phyloP scores from a whole-genome alignment of 2,888 invertebrate species.

The Ectobius pallidus region DNA sequence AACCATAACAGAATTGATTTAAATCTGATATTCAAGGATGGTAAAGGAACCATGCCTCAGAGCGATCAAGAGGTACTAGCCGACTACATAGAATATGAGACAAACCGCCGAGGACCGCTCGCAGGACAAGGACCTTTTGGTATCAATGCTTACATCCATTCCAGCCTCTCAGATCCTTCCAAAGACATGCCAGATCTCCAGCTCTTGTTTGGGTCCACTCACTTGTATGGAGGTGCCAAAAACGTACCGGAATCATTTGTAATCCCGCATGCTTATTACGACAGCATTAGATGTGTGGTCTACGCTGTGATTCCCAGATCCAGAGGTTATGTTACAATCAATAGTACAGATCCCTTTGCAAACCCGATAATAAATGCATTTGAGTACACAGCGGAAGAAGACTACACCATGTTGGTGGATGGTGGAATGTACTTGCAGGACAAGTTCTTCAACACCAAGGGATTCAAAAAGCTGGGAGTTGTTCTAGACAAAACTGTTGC shows the following conservation, averaged over 20 bases:
- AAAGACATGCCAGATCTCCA: not conserved
- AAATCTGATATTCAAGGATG: not conserved
- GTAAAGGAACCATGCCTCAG: not conserved
- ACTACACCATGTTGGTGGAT: constrained; percentile 67
- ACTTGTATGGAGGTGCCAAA: too few species aligned
- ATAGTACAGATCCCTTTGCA: constrained; percentile 70
- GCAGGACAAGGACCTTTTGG: not conserved
- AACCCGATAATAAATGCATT: constrained; percentile 74
- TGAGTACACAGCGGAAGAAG: constrained; percentile 73
- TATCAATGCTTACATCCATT: not conserved
- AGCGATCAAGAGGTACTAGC: not conserved
- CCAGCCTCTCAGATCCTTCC: not conserved
- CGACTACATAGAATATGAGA: not conserved
- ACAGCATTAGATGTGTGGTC: not conserved
- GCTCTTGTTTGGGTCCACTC: not conserved
- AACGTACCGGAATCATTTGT: not conserved
- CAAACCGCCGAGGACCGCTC: not conserved
- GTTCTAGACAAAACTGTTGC: constrained; percentile 58
- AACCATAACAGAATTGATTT: not conserved
- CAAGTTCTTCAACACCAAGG: constrained; percentile 61
- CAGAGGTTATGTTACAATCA: constrained; percentile 66
- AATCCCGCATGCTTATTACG: not conserved
- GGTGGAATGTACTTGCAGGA: constrained; percentile 68
- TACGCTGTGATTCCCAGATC: constrained; percentile 60
- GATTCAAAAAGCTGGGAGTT: constrained; percentile 62